These are phyloP conservation scores for Zophobas atratus DNA, from an alignment of 1,140 invertebrate genomes.

Conservation along the genomic window DNA sequence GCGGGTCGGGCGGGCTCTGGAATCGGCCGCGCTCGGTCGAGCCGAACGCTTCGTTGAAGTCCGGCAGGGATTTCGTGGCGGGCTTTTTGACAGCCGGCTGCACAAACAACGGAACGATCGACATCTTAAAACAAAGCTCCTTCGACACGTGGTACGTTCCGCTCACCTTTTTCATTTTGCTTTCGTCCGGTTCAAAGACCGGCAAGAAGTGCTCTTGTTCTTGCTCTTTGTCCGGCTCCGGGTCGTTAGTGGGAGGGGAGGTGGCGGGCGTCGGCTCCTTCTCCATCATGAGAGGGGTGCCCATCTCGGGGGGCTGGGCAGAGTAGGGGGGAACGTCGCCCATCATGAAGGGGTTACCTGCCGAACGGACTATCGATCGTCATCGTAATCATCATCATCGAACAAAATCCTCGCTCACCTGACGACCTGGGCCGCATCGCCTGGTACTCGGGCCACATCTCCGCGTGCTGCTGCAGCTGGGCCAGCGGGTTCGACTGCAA, in stretches of 20 bases:
- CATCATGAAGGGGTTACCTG: slow-evolving; percentile 53
- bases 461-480: slow-evolving; percentile 60
- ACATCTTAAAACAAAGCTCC: neutral
- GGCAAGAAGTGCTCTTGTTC: slow-evolving; percentile 50
- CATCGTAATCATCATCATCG: neutral
- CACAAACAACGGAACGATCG: slow-evolving; percentile 20
- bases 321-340: slow-evolving; percentile 43
- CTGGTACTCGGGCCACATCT: slow-evolving; percentile 61
- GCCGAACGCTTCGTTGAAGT: slow-evolving; percentile 77
- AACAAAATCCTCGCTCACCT: slow-evolving; percentile 44
- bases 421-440: slow-evolving; percentile 55
- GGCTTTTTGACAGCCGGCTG: slow-evolving; percentile 24
- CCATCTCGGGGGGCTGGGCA: slow-evolving; percentile 22
- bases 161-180: slow-evolving; percentile 55
- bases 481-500: slow-evolving; percentile 58
- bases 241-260: neutral
- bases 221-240: slow-evolving; percentile 12
- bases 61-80: slow-evolving; percentile 69
- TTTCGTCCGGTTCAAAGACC: slow-evolving; percentile 55
- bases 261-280: slow-evolving; percentile 40
- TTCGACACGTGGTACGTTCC: neutral
- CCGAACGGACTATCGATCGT: no score
- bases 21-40: slow-evolving; percentile 76
- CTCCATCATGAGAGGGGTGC: slow-evolving; percentile 48
- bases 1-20: slow-evolving; percentile 63